These are phyloP conservation scores for Paragorgia papillata DNA, from an alignment of 92 coral and sea anemone genomes.

Conservation along the genomic window DNA sequence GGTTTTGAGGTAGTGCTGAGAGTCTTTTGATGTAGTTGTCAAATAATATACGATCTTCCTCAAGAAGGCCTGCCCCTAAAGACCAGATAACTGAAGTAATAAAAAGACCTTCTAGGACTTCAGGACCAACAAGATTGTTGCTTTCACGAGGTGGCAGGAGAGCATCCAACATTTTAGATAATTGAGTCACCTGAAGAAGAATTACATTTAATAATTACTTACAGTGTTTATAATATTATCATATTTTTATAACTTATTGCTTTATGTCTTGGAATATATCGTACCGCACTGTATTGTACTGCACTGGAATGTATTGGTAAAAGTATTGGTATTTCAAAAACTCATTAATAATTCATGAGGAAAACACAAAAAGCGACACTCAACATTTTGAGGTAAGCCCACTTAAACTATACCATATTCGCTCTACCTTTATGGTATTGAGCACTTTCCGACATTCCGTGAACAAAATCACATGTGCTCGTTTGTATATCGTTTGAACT, in stretches of 20 bases:
- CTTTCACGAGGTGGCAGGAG: conserved; percentile 91
- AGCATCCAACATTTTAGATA: conserved; percentile 92
- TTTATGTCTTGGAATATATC: neutral
- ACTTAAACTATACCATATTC: too few relatives aligned
- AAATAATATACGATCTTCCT: conserved; percentile 84
- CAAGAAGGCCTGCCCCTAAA: conserved; percentile 86
- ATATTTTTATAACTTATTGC: conserved; percentile 4
- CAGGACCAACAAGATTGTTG: conserved; percentile 73
- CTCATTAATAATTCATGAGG: too few relatives aligned
- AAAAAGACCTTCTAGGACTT: conserved; percentile 84
- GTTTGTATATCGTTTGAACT: too few relatives aligned
- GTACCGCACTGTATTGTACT: neutral
- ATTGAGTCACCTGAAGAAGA: conserved; percentile 75
- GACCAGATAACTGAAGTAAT: conserved; percentile 93
- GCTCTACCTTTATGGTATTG: too few relatives aligned
- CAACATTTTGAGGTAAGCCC: too few relatives aligned
- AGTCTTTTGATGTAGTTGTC: conserved; percentile 84
- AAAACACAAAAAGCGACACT: too few relatives aligned
- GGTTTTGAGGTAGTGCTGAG: conserved; percentile 88
- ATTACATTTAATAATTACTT: neutral
- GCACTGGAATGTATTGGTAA: too few relatives aligned
- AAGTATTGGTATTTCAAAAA: too few relatives aligned
- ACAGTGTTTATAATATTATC: neutral
- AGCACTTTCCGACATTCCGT: too few relatives aligned
- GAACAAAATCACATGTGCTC: too few relatives aligned